Percentiles rank a stretch among this genome's conserved stretches.
phyloP scores from a whole-genome alignment of 1,140 invertebrate species.

The Lycorma delicatula region DNA sequence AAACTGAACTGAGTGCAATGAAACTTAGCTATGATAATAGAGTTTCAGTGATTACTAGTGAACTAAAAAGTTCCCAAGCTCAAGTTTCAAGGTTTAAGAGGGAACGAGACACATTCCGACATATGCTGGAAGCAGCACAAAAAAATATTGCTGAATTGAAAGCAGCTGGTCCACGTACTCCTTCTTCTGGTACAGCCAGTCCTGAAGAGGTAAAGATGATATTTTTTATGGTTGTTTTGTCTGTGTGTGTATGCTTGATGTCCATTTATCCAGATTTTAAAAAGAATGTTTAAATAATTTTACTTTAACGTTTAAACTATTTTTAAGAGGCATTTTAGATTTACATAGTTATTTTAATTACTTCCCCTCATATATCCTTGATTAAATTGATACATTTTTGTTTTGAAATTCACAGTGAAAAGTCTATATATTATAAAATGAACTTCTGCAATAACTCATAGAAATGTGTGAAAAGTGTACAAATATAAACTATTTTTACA shows the following conservation, averaged over 20 bases:
- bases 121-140: constrained; percentile 80
- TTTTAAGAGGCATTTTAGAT: too few relatives aligned
- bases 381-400: too few relatives aligned
- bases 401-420: too few relatives aligned
- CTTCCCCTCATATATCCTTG: too few relatives aligned
- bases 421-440: too few relatives aligned
- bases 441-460: too few relatives aligned
- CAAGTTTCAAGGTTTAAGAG: constrained; percentile 71
- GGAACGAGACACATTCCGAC: constrained; percentile 83
- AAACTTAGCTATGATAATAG: constrained; percentile 84
- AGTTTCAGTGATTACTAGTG: constrained; percentile 73
- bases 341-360: too few relatives aligned
- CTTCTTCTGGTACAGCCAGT: neutral
- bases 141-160: constrained; percentile 72
- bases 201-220: constrained; percentile 14
- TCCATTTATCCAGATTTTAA: neutral
- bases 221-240: too few relatives aligned
- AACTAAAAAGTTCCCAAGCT: constrained; percentile 73
- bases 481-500: constrained; percentile 40
- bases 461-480: too few relatives aligned
- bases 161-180: too few relatives aligned
- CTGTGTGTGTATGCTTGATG: too few relatives aligned
- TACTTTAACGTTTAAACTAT: neutral
- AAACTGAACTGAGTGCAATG: constrained; percentile 73
- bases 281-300: too few relatives aligned